phyloP scores from a whole-genome alignment of 2,888 invertebrate genomes.

The Idaea biselata region DNA sequence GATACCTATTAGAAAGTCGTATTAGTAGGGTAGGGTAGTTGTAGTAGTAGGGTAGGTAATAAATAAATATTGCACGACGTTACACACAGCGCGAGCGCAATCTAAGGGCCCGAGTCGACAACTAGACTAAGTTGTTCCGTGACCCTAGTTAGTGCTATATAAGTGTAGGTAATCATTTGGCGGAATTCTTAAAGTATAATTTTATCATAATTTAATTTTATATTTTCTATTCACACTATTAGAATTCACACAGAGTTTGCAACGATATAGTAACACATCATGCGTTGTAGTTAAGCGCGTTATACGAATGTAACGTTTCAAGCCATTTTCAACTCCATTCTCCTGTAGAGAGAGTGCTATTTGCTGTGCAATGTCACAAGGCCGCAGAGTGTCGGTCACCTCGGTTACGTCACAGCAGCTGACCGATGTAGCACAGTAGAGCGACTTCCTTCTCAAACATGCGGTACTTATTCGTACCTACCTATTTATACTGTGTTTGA shows the following conservation, averaged over 20 bases:
- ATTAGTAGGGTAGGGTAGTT: too few relatives aligned
- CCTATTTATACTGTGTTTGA: not conserved
- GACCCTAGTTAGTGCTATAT: too few relatives aligned
- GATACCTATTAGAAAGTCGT: too few relatives aligned
- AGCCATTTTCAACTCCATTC: not conserved
- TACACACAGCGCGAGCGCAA: too few relatives aligned
- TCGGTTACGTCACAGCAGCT: slow-evolving; percentile 20
- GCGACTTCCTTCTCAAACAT: slow-evolving; percentile 3
- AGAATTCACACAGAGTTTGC: not conserved
- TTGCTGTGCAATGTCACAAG: not conserved
- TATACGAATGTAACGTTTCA: not conserved
- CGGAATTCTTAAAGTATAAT: not conserved
- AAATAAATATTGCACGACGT: too few relatives aligned
- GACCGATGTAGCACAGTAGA: slow-evolving; percentile 10
- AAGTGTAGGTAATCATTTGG: too few relatives aligned
- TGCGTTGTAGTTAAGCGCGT: not conserved
- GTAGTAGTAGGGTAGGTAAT: too few relatives aligned
- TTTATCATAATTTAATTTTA: not conserved
- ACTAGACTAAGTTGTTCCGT: too few relatives aligned
- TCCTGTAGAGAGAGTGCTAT: not conserved
- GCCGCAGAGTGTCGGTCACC: not conserved
- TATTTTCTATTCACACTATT: not conserved
- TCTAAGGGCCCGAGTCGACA: too few relatives aligned
- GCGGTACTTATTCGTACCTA: not conserved
- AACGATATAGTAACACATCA: not conserved